Conservation (phyloP, 1,140 invertebrate species). For the Nasonia vitripennis region DNA sequence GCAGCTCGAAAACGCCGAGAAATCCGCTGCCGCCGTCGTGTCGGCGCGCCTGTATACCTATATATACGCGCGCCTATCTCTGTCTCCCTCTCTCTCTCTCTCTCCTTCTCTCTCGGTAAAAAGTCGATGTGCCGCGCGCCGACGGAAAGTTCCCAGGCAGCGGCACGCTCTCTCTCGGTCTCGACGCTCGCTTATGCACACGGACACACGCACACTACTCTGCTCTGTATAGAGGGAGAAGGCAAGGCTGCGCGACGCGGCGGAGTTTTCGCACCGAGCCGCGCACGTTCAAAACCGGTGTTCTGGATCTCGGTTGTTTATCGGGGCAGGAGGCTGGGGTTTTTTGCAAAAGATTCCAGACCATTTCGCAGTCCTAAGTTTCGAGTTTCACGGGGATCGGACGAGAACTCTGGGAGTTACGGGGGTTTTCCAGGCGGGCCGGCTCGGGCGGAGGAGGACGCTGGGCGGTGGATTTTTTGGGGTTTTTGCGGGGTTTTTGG, state of each 20-base stretch:
- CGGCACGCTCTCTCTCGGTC: neutral
- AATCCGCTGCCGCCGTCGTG: conserved; percentile 37
- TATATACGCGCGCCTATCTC: conserved; percentile 2
- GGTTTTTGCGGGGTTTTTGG: neutral
- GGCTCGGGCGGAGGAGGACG: neutral
- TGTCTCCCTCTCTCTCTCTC: conserved; percentile 1
- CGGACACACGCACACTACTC: neutral
- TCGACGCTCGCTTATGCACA: neutral
- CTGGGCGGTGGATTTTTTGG: neutral
- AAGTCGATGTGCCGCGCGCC: conserved; percentile 50
- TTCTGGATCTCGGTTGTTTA: conserved; percentile 62
- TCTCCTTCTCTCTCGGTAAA: conserved; percentile 30
- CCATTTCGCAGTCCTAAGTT: conserved; percentile 67
- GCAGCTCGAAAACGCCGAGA: conserved; percentile 42
- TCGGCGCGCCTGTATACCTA: neutral
- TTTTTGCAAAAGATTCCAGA: conserved; percentile 59
- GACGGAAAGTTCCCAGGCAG: conserved; percentile 70
- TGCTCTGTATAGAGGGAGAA: neutral
- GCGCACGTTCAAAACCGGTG: conserved; percentile 63
- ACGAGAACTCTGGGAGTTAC: conserved; percentile 44
- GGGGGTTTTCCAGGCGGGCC: conserved; percentile 38
- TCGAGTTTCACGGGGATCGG: conserved; percentile 58
- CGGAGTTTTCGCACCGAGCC: neutral
- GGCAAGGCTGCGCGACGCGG: conserved; percentile 64
- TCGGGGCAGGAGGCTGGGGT: conserved; percentile 53